A percentile compares a stretch with the other conserved stretches of the same genome.
Conservation (phyloP, 2,797 vertebrate genomes). For the Propithecus perrieri region DNA sequence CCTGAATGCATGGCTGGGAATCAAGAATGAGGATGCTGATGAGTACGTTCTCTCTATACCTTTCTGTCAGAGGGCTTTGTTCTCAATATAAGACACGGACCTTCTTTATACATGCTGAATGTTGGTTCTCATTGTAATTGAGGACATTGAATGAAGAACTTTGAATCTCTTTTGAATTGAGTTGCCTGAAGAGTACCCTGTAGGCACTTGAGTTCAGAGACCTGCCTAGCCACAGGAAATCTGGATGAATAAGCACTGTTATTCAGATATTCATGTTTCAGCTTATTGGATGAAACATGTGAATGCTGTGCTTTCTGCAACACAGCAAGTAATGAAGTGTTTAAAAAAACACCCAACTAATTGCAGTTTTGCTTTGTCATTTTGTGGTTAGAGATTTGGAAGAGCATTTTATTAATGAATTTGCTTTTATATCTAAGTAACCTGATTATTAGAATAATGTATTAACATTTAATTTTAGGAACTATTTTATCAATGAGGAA, state of each 20-base stretch:
- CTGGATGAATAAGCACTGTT: neutral
- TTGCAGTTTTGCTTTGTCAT: constrained; percentile 47
- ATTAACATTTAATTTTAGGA: constrained; percentile 83
- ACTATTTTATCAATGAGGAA: constrained; percentile 93
- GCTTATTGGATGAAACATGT: neutral
- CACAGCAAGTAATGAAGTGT: neutral
- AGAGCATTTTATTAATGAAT: constrained; percentile 45
- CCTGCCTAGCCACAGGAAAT: neutral
- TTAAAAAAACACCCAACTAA: neutral
- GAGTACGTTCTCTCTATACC: constrained; percentile 90
- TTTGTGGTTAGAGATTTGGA: constrained; percentile 58
- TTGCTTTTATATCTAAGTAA: constrained; percentile 55
- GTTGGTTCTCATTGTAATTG: neutral
- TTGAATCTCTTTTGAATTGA: constrained; percentile 30
- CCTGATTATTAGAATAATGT: constrained; percentile 49
- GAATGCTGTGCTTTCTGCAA: constrained; percentile 28
- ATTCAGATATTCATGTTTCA: neutral
- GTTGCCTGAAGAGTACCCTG: neutral
- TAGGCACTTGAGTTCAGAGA: neutral
- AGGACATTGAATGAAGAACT: constrained; percentile 15
- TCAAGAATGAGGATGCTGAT: constrained; percentile 93
- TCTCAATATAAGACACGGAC: neutral
- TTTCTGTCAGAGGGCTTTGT: constrained; percentile 23
- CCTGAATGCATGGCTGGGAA: constrained; percentile 98
- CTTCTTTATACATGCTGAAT: constrained; percentile 43